Evolutionary conservation across 35 echinoderm and acorn worm genomes (phyloP).

Genomic region (Apostichopus japonicus): DNA sequence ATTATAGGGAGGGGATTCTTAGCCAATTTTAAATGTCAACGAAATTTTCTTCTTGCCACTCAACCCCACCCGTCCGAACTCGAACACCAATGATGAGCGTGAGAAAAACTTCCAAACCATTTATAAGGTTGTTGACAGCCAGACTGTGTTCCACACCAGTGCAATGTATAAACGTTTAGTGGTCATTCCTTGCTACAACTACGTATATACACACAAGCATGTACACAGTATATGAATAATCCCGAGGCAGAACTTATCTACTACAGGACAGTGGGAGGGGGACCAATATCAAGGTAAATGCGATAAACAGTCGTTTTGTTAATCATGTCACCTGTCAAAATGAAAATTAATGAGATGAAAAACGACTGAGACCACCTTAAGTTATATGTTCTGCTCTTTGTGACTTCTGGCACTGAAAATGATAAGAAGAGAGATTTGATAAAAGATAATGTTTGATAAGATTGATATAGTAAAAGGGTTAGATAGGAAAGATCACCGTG

Average conservation of each 20-base stretch:
- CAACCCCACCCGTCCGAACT: no score
- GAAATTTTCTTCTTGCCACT: no score
- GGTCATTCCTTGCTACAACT: no score
- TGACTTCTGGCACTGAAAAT: background rate
- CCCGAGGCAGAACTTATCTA: background rate
- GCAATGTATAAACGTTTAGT: no score
- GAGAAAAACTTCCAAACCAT: no score
- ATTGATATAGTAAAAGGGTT: no score
- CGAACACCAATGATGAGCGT: no score
- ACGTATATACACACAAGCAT: background rate
- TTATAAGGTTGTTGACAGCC: no score
- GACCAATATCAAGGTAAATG: background rate
- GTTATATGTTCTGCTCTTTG: background rate
- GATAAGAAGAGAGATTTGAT: background rate
- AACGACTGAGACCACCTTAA: conserved; percentile 1
- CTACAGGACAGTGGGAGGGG: background rate
- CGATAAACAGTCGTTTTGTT: conserved; percentile 14
- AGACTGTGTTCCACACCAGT: no score
- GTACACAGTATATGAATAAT: background rate
- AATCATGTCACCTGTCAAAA: background rate
- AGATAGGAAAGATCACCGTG: no score
- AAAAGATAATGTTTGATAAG: background rate
- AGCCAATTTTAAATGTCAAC: no score
- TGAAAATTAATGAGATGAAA: conserved; percentile 1
- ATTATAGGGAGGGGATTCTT: no score